Percentiles rank a stretch among this genome's conserved stretches.
Conservation (phyloP, 2,797 vertebrate species). For the Carduelis carduelis region DNA sequence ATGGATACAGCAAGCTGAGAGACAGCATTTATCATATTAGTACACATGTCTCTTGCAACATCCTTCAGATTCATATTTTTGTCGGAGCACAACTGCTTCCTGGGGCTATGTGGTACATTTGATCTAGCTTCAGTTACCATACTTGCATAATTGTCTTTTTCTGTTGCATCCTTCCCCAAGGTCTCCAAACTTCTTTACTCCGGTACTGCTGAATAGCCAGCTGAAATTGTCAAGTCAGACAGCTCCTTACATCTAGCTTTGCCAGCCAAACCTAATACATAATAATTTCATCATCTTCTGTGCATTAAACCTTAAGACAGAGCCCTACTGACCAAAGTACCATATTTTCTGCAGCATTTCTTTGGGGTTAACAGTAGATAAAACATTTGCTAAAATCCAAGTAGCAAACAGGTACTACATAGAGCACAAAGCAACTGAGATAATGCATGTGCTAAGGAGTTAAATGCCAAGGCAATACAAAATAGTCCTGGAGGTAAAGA, state of each 20-base stretch:
- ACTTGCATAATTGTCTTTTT: neutral
- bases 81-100: neutral
- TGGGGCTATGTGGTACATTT: neutral
- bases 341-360: neutral
- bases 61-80: neutral
- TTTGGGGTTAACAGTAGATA: neutral
- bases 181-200: neutral
- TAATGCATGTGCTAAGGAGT: neutral
- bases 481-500: neutral
- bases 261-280: neutral
- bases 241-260: neutral
- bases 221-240: neutral
- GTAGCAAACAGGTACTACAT: neutral
- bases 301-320: neutral
- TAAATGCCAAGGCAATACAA: neutral
- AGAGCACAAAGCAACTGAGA: neutral
- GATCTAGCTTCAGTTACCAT: neutral
- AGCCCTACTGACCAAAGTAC: neutral
- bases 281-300: neutral
- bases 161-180: neutral
- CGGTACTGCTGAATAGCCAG: neutral
- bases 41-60: accelerated
- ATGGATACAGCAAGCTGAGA: neutral
- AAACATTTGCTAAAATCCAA: neutral
- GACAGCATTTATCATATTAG: neutral